Conservation (phyloP, 2,113 vertebrate species). For the Erpornis zantholeuca region DNA sequence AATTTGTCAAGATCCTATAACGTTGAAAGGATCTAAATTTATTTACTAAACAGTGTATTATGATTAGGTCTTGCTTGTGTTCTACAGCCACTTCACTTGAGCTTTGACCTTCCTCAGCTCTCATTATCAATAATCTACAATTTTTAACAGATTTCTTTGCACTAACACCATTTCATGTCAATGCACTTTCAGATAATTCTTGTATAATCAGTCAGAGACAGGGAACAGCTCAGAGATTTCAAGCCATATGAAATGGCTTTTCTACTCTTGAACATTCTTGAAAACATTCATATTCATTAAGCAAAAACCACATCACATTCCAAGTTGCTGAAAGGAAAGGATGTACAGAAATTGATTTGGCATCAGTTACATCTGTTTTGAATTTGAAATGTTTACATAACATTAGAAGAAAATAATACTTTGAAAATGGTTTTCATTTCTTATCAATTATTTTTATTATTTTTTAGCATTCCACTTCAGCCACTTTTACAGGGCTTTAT, state of each 20-base stretch:
- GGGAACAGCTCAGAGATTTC: conserved; percentile 23
- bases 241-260: neutral
- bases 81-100: neutral
- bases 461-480: neutral
- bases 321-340: conserved; percentile 48
- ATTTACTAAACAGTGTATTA: neutral
- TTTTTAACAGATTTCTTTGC: neutral
- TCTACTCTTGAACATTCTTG: conserved; percentile 30
- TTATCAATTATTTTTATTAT: conserved; percentile 12
- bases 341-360: conserved; percentile 40
- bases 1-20: neutral
- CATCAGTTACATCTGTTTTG: conserved; percentile 54
- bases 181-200: neutral
- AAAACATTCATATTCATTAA: conserved; percentile 65
- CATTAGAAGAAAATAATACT: conserved; percentile 45
- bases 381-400: conserved; percentile 67
- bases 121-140: neutral
- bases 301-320: conserved; percentile 53
- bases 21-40: neutral
- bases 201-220: neutral
- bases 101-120: neutral
- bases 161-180: neutral
- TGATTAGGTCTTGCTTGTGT: neutral
- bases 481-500: neutral
- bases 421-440: conserved; percentile 16